phyloP scores from a whole-genome alignment of 1,140 invertebrate species.

The Anagrus nilaparvatae region DNA sequence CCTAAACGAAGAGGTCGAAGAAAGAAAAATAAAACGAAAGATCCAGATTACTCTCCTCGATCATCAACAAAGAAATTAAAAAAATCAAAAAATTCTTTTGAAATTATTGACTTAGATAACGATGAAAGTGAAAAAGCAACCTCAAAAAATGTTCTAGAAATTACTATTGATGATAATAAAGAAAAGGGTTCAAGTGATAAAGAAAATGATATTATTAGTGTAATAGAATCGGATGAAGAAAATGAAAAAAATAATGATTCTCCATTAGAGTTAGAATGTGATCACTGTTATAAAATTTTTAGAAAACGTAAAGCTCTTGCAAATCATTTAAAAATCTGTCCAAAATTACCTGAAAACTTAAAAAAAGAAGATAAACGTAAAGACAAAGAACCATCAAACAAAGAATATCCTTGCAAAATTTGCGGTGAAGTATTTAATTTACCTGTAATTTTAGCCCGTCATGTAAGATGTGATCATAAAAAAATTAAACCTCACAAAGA shows the following conservation, averaged over 20 bases:
- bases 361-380: slow-evolving; percentile 16
- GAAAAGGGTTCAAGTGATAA: slow-evolving; percentile 40
- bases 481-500: slow-evolving; percentile 23
- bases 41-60: slow-evolving; percentile 25
- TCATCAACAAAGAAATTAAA: slow-evolving; percentile 21
- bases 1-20: slow-evolving; percentile 29
- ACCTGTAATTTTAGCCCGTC: slow-evolving; percentile 34
- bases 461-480: slow-evolving; percentile 31
- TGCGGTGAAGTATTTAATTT: slow-evolving; percentile 36
- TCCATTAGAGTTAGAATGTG: slow-evolving; percentile 19
- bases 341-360: slow-evolving; percentile 22
- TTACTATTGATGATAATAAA: slow-evolving; percentile 33
- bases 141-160: slow-evolving; percentile 26
- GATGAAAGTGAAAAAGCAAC: slow-evolving; percentile 28
- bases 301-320: slow-evolving; percentile 29
- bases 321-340: slow-evolving; percentile 30
- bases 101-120: slow-evolving; percentile 37
- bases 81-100: slow-evolving; percentile 28
- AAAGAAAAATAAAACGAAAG: slow-evolving; percentile 20
- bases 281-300: slow-evolving; percentile 16
- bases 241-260: slow-evolving; percentile 21
- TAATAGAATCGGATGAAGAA: slow-evolving; percentile 30
- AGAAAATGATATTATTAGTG: slow-evolving; percentile 40
- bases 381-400: slow-evolving; percentile 11
- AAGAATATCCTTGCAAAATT: slow-evolving; percentile 32